Evolutionary conservation across 2,113 vertebrate species (phyloP).

Genomic region (Phalacrocorax aristotelis): DNA sequence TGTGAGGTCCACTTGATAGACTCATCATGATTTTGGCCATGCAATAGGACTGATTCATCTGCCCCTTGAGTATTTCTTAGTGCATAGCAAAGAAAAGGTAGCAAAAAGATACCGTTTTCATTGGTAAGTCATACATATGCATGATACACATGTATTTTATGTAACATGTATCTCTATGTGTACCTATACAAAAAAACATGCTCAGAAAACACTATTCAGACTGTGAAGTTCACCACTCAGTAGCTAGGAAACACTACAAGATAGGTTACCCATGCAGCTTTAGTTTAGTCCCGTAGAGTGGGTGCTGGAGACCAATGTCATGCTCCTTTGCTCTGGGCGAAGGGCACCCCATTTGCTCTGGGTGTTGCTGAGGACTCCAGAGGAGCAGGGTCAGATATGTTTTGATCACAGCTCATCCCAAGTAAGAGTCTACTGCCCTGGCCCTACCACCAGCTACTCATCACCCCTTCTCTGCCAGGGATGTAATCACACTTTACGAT

Average conservation of each 20-base stretch:
- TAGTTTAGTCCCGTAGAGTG: neutral
- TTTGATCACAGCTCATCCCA: neutral
- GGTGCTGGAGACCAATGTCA: rapidly evolving
- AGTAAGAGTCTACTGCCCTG: neutral
- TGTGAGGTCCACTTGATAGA: neutral
- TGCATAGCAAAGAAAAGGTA: neutral
- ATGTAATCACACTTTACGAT: slow-evolving; percentile 5
- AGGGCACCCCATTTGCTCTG: neutral
- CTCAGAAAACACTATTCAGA: neutral
- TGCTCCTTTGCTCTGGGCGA: neutral
- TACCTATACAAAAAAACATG: neutral
- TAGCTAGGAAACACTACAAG: neutral
- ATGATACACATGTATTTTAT: neutral
- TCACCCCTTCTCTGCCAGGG: neutral
- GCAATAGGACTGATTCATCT: neutral
- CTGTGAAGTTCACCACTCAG: neutral
- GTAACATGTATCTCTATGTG: neutral
- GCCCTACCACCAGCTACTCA: neutral
- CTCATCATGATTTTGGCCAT: neutral
- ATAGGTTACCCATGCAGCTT: neutral
- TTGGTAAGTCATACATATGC: neutral
- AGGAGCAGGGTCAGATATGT: neutral
- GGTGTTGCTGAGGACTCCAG: rapidly evolving
- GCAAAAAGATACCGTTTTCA: neutral
- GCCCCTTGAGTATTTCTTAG: neutral